Evolutionary conservation across 1,140 invertebrate genomes (phyloP).

Genomic region (Listronotus bonariensis): DNA sequence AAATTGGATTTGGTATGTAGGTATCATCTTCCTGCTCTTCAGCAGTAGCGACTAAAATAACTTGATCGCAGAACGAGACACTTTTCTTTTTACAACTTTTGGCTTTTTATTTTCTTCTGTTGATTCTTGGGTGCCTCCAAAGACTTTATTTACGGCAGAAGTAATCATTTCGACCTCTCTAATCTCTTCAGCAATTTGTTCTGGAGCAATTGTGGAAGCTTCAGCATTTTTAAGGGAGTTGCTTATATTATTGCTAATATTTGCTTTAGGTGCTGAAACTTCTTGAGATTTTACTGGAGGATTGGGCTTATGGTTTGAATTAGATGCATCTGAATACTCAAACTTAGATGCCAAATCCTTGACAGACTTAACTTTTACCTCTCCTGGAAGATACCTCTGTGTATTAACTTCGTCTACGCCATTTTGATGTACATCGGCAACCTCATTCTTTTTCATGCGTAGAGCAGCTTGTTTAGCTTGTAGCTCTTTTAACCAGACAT

Average conservation of each 20-base stretch:
- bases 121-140: conserved; percentile 34
- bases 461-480: conserved; percentile 77
- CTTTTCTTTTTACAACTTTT: conserved; percentile 81
- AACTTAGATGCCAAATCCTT: conserved; percentile 83
- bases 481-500: conserved; percentile 76
- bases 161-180: conserved; percentile 62
- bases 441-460: conserved; percentile 60
- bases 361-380: conserved; percentile 62
- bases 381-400: conserved; percentile 32
- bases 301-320: conserved; percentile 21
- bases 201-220: conserved; percentile 40
- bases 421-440: conserved; percentile 16
- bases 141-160: conserved; percentile 58
- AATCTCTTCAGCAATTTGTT: conserved; percentile 60
- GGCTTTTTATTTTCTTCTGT: conserved; percentile 25
- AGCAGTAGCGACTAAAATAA: conserved; percentile 87
- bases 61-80: conserved; percentile 92
- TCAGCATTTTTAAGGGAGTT: not conserved
- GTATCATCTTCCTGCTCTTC: conserved; percentile 89
- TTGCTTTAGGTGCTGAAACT: not conserved
- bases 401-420: conserved; percentile 41
- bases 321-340: conserved; percentile 63
- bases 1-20: conserved; percentile 88
- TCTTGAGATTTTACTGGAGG: conserved; percentile 5
- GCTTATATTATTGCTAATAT: not conserved